phyloP scores from a whole-genome alignment of 92 coral and sea anemone species.

The Phymanthus crucifer region DNA sequence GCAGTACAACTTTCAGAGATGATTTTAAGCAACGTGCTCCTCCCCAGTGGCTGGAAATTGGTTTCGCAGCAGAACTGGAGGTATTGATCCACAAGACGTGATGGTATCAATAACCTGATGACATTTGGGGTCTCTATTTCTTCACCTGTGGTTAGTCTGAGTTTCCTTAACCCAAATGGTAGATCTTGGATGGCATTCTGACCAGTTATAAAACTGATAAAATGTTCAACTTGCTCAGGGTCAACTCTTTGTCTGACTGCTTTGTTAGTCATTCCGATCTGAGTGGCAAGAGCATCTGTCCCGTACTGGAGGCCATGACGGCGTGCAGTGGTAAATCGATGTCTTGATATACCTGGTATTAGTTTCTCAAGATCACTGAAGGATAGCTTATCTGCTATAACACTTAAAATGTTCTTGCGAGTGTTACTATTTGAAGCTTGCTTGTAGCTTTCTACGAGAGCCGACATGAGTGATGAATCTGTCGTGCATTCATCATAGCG shows the following conservation, averaged over 20 bases:
- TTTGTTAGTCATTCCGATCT: slow-evolving; percentile 7
- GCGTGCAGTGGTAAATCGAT: slow-evolving; percentile 33
- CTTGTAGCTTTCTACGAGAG: slow-evolving; percentile 45
- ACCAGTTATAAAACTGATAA: slow-evolving; percentile 47
- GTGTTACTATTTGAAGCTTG: slow-evolving; percentile 35
- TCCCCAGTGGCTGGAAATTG: slow-evolving; percentile 21
- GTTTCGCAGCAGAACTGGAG: slow-evolving; percentile 38
- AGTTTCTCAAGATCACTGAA: slow-evolving; percentile 30
- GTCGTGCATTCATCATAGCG: slow-evolving; percentile 4
- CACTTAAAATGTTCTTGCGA: slow-evolving; percentile 33
- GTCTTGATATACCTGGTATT: slow-evolving; percentile 35
- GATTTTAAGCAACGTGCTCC: slow-evolving; percentile 33
- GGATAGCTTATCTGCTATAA: slow-evolving; percentile 42
- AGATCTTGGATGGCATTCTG: slow-evolving; percentile 46
- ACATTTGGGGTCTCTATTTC: slow-evolving; percentile 45
- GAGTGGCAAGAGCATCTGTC: background rate
- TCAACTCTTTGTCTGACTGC: slow-evolving; percentile 30
- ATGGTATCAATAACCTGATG: slow-evolving; percentile 38
- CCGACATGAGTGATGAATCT: slow-evolving; percentile 31
- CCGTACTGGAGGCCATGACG: slow-evolving; percentile 39
- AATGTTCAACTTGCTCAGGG: slow-evolving; percentile 40
- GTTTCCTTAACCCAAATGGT: slow-evolving; percentile 42
- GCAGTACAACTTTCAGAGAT: slow-evolving; percentile 42
- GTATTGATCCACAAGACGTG: slow-evolving; percentile 43
- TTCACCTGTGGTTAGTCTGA: slow-evolving; percentile 35